Evolutionary conservation across 2,113 vertebrate genomes (phyloP).

Genomic region (Octodon degus): DNA sequence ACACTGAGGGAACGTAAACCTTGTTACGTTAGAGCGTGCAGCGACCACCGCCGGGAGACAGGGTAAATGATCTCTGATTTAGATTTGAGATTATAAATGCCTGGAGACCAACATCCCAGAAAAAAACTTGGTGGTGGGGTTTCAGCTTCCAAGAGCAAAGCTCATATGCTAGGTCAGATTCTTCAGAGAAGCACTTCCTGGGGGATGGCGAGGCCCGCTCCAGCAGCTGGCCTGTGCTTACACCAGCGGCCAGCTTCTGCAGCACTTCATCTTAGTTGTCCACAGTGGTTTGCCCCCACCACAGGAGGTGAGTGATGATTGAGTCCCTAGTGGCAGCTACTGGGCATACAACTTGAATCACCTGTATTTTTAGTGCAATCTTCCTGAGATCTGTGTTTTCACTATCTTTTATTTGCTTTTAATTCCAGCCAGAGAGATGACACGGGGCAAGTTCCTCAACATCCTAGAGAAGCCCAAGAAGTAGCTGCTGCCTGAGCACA

Average conservation of each 20-base stretch:
- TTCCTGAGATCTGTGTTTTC: slow-evolving; percentile 45
- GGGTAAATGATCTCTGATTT: slow-evolving; percentile 83
- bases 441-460: slow-evolving; percentile 98
- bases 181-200: slow-evolving; percentile 66
- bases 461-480: slow-evolving; percentile 98
- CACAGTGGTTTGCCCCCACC: background rate
- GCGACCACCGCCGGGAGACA: slow-evolving; percentile 75
- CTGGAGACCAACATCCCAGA: slow-evolving; percentile 82
- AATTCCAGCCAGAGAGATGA: slow-evolving; percentile 98
- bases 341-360: slow-evolving; percentile 30
- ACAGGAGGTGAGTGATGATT: background rate
- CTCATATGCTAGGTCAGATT: slow-evolving; percentile 73
- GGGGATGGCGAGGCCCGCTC: slow-evolving; percentile 45
- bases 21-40: slow-evolving; percentile 80
- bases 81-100: slow-evolving; percentile 83
- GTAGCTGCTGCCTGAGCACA: slow-evolving; percentile 80
- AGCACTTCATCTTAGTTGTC: background rate
- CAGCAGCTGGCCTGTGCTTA: background rate
- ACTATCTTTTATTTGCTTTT: slow-evolving; percentile 68
- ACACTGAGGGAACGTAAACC: slow-evolving; percentile 84
- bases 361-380: slow-evolving; percentile 71
- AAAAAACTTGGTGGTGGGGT: slow-evolving; percentile 82
- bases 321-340: slow-evolving; percentile 30
- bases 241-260: background rate
- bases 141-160: slow-evolving; percentile 82